These are phyloP conservation scores for Tubiluchus corallicola DNA, from an alignment of 2,888 invertebrate species.

Conservation along the genomic window DNA sequence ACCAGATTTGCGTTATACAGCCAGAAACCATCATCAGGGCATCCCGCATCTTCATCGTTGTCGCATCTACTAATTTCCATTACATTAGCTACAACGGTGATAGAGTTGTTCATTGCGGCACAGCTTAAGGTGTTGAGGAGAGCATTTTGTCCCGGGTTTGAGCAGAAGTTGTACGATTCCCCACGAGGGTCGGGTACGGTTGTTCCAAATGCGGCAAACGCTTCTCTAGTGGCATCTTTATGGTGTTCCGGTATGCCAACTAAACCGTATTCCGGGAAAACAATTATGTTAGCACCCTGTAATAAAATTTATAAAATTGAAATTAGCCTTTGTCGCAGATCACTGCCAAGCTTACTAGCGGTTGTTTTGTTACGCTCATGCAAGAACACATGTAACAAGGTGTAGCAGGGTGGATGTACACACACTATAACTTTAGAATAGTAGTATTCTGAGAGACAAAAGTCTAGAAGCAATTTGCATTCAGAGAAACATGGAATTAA, in stretches of 20 bases:
- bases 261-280: not conserved
- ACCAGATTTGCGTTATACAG: constrained; percentile 22
- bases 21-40: constrained; percentile 17
- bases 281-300: constrained; percentile 1
- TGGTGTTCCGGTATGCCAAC: not conserved
- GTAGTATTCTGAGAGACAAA: too few species aligned
- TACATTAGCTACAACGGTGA: not conserved
- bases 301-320: too few species aligned
- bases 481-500: too few species aligned
- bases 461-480: too few species aligned
- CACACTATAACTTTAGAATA: too few species aligned
- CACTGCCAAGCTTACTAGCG: too few species aligned
- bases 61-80: not conserved
- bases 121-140: not conserved
- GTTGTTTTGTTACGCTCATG: too few species aligned
- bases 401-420: too few species aligned
- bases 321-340: too few species aligned
- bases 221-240: constrained; percentile 3
- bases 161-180: not conserved
- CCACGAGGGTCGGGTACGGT: not conserved
- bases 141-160: not conserved
- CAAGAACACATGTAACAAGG: too few species aligned
- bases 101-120: not conserved
- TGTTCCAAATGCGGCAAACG: not conserved
- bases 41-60: too few species aligned